These are phyloP conservation scores for Madoqua kirkii DNA, from an alignment of 2,113 vertebrate species.

Conservation along the genomic window DNA sequence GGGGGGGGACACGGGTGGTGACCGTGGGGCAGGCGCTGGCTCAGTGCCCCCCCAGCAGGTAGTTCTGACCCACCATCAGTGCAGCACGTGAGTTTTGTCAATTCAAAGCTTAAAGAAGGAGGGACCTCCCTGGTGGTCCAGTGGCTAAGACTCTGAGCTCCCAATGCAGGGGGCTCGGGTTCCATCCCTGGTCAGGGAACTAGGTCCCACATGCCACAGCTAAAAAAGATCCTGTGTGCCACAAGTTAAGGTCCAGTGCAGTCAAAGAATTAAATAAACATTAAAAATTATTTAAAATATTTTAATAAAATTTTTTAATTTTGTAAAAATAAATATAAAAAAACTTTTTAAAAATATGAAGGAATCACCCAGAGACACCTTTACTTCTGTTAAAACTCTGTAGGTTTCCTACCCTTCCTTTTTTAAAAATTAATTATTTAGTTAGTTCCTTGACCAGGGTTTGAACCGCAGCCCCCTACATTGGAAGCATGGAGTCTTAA, in stretches of 20 bases:
- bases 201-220: background rate
- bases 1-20: background rate
- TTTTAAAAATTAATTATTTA: background rate
- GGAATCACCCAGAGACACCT: background rate
- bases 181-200: background rate
- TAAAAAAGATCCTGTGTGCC: background rate
- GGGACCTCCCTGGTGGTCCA: background rate
- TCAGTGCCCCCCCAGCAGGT: accelerated
- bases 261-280: background rate
- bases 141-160: background rate
- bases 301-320: background rate
- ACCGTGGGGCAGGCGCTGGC: accelerated
- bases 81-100: background rate
- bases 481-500: background rate
- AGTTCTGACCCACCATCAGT: accelerated
- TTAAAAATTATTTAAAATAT: background rate
- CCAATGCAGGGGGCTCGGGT: background rate
- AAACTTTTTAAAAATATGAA: background rate
- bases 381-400: accelerated
- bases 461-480: background rate
- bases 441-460: background rate
- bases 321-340: background rate
- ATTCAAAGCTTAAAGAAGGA: no score
- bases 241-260: background rate
- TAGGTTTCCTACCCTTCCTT: background rate